These are phyloP conservation scores for Uropsilus gracilis DNA, from an alignment of 2,113 vertebrate genomes.

Conservation along the genomic window DNA sequence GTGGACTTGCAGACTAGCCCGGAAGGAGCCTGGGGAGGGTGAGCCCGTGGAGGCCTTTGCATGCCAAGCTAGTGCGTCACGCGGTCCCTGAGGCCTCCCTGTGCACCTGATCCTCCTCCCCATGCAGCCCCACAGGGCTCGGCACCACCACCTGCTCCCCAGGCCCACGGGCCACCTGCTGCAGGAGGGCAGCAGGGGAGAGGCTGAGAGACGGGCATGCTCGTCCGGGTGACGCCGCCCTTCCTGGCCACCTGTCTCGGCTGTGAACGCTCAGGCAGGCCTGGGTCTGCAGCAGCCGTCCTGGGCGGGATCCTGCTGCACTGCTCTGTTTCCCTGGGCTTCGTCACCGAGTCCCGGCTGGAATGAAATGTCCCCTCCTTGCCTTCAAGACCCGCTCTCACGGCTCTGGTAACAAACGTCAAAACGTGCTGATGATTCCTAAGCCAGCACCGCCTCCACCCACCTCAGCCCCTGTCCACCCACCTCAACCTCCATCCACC, in stretches of 20 bases:
- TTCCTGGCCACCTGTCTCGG: no score
- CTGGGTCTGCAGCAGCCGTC: no score
- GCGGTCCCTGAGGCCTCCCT: slow-evolving; percentile 32
- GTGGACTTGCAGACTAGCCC: background rate
- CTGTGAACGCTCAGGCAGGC: no score
- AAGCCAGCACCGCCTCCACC: background rate
- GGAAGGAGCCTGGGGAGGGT: background rate
- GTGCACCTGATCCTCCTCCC: background rate
- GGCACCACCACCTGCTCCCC: background rate
- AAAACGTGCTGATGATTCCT: rapidly evolving
- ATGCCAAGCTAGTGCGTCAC: slow-evolving; percentile 63
- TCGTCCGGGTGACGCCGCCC: no score
- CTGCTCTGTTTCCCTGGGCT: background rate
- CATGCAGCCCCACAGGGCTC: background rate
- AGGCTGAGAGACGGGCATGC: no score
- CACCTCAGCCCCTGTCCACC: background rate
- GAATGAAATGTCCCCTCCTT: background rate
- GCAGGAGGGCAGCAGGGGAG: no score
- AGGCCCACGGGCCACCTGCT: no score
- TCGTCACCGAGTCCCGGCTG: no score
- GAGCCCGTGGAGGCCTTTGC: background rate
- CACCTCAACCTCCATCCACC: no score
- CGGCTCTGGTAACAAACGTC: background rate
- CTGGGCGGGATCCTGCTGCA: no score
- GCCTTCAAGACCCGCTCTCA: background rate